Evolutionary conservation across 2,888 invertebrate species (phyloP).

Genomic region (Aphrophora alni): DNA sequence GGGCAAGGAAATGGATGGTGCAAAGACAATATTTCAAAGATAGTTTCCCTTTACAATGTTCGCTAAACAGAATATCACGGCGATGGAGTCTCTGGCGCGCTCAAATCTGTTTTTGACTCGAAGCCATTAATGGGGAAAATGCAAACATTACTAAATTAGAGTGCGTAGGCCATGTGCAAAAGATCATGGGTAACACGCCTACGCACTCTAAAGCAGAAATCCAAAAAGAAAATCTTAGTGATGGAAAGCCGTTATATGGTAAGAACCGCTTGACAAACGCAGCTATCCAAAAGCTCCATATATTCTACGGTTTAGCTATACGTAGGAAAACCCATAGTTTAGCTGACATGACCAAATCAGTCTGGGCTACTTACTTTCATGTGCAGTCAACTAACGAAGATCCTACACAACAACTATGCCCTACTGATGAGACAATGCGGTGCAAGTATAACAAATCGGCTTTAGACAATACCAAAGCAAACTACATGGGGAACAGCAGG

Average conservation of each 20-base stretch:
- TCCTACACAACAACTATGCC: conserved; percentile 38
- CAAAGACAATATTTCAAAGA: too few relatives aligned
- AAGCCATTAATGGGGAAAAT: conserved; percentile 25
- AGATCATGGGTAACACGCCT: conserved; percentile 19
- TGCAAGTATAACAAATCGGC: too few relatives aligned
- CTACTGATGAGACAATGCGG: too few relatives aligned
- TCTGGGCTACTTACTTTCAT: conserved; percentile 44
- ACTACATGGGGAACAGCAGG: conserved; percentile 13
- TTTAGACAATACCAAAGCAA: conserved; percentile 14
- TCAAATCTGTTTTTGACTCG: conserved; percentile 19
- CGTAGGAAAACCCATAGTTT: conserved; percentile 30
- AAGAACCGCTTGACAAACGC: conserved; percentile 27
- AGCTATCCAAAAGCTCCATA: conserved; percentile 21
- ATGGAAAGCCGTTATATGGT: conserved; percentile 28
- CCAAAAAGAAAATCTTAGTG: conserved; percentile 21
- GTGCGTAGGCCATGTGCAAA: conserved; percentile 31
- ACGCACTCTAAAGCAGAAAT: conserved; percentile 12
- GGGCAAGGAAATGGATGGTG: conserved; percentile 30
- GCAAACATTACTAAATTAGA: conserved; percentile 19
- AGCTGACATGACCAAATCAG: conserved; percentile 36
- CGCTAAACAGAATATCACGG: conserved; percentile 37
- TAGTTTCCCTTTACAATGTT: conserved; percentile 17
- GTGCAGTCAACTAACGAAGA: conserved; percentile 40
- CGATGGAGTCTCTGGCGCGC: conserved; percentile 36
- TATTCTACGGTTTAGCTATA: conserved; percentile 42